These are phyloP conservation scores for Chamaetylas fuelleborni DNA, from an alignment of 2,113 vertebrate genomes.

Conservation along the genomic window DNA sequence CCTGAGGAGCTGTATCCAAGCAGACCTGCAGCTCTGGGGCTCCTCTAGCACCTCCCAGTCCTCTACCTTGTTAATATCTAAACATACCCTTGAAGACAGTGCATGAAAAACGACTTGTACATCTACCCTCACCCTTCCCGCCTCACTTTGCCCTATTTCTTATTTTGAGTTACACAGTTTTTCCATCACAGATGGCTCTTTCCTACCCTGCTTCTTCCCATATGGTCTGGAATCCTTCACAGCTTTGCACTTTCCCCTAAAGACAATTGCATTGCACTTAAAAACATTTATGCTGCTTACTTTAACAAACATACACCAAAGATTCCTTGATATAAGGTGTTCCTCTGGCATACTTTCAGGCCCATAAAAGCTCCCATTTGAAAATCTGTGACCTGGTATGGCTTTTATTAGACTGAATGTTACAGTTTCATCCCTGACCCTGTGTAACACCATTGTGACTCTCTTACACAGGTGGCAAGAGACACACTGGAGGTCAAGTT, in stretches of 20 bases:
- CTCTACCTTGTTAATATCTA: background rate
- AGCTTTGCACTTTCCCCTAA: background rate
- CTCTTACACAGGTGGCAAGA: background rate
- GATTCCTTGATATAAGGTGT: background rate
- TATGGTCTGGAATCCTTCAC: slow-evolving; percentile 4
- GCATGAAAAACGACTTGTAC: background rate
- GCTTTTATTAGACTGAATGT: background rate
- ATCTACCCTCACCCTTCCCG: background rate
- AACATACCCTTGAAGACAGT: background rate
- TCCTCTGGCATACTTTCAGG: background rate
- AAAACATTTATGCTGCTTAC: background rate
- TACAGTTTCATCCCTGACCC: background rate
- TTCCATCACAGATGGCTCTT: background rate
- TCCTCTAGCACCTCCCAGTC: background rate
- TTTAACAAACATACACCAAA: background rate
- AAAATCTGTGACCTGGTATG: background rate
- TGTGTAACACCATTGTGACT: background rate
- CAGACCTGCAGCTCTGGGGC: background rate
- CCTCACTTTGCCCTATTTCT: background rate
- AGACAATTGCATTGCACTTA: background rate
- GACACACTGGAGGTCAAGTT: background rate
- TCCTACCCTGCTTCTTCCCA: background rate
- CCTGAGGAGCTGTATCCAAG: background rate
- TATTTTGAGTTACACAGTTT: background rate
- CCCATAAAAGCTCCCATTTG: background rate